Percentiles rank a stretch among this genome's conserved stretches.
phyloP scores from a whole-genome alignment of 2,113 vertebrate genomes.

The Arenaria interpres region DNA sequence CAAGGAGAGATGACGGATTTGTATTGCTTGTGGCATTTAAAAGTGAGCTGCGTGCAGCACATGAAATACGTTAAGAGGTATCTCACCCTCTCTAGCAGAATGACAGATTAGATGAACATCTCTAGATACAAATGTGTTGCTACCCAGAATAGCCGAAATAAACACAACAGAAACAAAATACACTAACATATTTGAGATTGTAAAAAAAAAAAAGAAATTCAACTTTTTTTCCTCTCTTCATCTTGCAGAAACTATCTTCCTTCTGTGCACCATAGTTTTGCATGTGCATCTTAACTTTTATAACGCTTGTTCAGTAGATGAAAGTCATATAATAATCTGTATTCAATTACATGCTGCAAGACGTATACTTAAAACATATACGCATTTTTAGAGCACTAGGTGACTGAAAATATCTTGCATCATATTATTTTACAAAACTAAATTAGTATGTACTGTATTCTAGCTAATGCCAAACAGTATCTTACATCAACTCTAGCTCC shows the following conservation, averaged over 20 bases:
- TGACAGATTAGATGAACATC: not conserved
- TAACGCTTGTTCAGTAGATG: not conserved
- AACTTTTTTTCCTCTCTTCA: not conserved
- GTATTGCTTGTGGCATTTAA: constrained; percentile 53
- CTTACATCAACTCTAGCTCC: not conserved
- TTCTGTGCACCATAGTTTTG: not conserved
- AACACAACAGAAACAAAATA: not conserved
- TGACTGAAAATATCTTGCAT: not conserved
- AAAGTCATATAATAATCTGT: not conserved
- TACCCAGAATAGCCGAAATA: not conserved
- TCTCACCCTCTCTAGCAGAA: not conserved
- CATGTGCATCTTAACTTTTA: not conserved
- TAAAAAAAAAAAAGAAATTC: not conserved
- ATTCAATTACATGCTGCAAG: not conserved
- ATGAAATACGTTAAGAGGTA: not conserved
- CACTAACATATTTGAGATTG: not conserved
- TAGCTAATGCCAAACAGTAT: not conserved
- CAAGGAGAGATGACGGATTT: constrained; percentile 55
- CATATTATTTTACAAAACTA: not conserved
- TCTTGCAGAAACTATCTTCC: not conserved
- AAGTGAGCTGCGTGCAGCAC: not conserved
- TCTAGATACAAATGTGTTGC: not conserved
- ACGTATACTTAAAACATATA: not conserved
- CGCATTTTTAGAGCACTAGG: not conserved
- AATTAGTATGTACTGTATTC: not conserved